Percentiles rank a stretch among this genome's conserved stretches.
phyloP scores from a whole-genome alignment of 2,113 vertebrate genomes.

The Archocentrus centrarchus region DNA sequence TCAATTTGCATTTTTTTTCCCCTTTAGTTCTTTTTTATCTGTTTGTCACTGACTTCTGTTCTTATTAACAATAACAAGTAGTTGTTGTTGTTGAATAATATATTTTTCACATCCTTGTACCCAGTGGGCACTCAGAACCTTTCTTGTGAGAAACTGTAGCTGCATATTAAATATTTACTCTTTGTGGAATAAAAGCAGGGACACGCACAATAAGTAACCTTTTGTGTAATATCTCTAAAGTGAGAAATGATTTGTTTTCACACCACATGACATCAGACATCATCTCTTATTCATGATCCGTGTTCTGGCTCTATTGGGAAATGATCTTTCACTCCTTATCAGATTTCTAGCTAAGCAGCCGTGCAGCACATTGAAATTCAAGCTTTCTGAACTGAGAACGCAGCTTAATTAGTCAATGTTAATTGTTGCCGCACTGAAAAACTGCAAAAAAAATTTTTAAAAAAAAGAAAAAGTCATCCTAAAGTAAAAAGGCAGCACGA shows the following conservation, averaged over 20 bases:
- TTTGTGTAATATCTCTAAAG: neutral
- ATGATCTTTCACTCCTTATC: neutral
- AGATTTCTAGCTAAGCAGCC: neutral
- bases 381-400: neutral
- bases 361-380: neutral
- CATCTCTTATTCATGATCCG: slow-evolving; percentile 13
- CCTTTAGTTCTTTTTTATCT: neutral
- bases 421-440: neutral
- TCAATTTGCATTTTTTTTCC: neutral
- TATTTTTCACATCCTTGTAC: neutral
- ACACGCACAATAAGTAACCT: neutral
- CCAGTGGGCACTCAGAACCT: neutral
- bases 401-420: neutral
- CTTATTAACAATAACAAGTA: neutral
- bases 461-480: neutral
- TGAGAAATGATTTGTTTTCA: neutral
- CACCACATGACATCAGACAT: neutral
- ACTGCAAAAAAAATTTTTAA: neutral
- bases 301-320: neutral
- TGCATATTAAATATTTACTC: neutral
- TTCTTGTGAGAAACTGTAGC: neutral
- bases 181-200: neutral
- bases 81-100: neutral
- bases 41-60: neutral
- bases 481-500: neutral